Base-by-base conservation (phyloP, 2,797 vertebrate species). In the Rhinatrema bivittatum region DNA sequence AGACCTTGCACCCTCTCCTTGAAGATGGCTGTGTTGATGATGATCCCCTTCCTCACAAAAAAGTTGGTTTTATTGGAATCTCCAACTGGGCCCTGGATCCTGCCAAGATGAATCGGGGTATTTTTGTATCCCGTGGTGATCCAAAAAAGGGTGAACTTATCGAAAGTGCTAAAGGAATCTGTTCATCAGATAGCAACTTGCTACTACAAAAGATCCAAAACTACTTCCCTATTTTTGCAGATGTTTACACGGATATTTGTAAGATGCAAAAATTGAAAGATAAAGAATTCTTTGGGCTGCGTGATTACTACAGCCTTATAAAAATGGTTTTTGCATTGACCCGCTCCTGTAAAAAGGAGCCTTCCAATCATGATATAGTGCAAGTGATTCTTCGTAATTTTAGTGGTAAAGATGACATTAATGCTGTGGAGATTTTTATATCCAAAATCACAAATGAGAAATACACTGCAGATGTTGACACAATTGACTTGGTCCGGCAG, bases 1-100 rank as follows among this genome's bases (percentile, higher is more conserved):
- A 99, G 84, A 84, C 93, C 2, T 83, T 99, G 52, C 95, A 99
- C 53, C 95, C 95, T 0, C 76, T 99, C 58, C 46, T 99, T 44
- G 95, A 99, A 42, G 93, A 98, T 4, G 95, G 95, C 2, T 99
- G 95, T 70, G 88, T 99, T 38, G 95, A 97, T 1, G 94, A 98
- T 10, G 73, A 86, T 12, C 88, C 88, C 1, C 73, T 87, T 26
- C 89, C 91, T 10, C 91, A 98, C 78, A 94, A 89, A 50, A 97
- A 96, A 36, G 95, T 99, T 14, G 95, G 93, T 48, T 98, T 99
- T 37, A 74, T 99, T 0, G 95, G 95, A 2, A 98, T 99, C 51
- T 99, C 95, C 36, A 99, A 98, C 68, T 99, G 95, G 95, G 92
- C 95, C 3, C 73, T 99, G 48, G 95, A 99, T 58, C 95, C 95